Base-by-base conservation (phyloP, 2,888 invertebrate genomes). In the Mimumesa dahlbomi region DNA sequence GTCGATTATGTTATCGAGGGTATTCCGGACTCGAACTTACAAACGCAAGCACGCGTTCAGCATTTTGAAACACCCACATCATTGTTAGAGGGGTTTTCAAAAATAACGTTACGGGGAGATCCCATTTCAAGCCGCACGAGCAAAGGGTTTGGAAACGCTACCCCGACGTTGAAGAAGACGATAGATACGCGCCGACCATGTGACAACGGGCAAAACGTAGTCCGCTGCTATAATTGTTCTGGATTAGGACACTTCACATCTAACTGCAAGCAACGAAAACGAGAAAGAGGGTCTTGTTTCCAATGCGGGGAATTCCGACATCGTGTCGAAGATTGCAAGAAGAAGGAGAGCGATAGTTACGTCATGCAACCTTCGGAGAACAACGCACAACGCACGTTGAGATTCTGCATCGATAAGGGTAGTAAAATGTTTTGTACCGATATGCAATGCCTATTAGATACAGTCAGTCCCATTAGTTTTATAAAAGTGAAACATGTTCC, bases 391-490 rank as follows among this genome's bases (percentile, higher is more conserved):
- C 22, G 22, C 21, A 7, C 22, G 21, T 19, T 13, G n/a, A 22
- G 22, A 11, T 7, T 5, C 18, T 21, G 16, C 16, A 16, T 9
- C 18, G 18, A 42, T 6, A n/a, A n/a, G 9, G 16, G 16, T 5
- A 16, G 6, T 16, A 3, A 3, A 6, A 18, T 2, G 18, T 45
- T 45, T 21, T 3, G n/a, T 21, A 22, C 45, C 4, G n/a, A n/a
- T n/a, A n/a, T n/a, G n/a, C n/a, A n/a, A n/a, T n/a, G n/a, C n/a
- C 40, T 25, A 14, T 62, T 54, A 58, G 59, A 53, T 71, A 14
- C 45, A 4, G 45, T 21, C 7, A 45, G 45, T 45, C 45, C 45
- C 2, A 13, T 45, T 22, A 45, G 45, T n/a, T 45, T 45, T 4
- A 22, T 45, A 11, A 45, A 45, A n/a, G 11, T 11, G 9, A 13